These are phyloP conservation scores for Euphydryas editha DNA, from an alignment of 2,888 invertebrate genomes.

Conservation along the genomic window DNA sequence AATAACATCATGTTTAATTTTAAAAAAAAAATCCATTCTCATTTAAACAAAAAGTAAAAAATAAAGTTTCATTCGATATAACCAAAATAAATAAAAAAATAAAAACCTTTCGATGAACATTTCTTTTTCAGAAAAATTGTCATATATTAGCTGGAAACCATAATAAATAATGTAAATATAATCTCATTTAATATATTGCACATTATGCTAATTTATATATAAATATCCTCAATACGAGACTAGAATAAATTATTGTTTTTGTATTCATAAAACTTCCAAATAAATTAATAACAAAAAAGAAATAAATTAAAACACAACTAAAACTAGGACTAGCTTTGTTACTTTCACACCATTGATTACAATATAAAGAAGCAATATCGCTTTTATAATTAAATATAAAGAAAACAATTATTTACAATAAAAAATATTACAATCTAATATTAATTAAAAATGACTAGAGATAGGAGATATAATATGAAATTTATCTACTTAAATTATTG, in stretches of 20 bases:
- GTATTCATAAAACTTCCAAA: constrained; percentile 34
- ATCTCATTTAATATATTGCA: constrained; percentile 71
- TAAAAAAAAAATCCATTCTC: background rate
- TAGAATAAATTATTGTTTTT: constrained; percentile 47
- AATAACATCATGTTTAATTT: background rate
- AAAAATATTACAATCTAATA: constrained; percentile 8
- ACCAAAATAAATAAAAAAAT: background rate
- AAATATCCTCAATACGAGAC: constrained; percentile 37
- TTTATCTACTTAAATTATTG: constrained; percentile 37
- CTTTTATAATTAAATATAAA: background rate
- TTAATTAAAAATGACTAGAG: constrained; percentile 27
- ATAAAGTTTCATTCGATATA: background rate
- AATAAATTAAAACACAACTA: constrained; percentile 41
- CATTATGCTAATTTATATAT: constrained; percentile 51
- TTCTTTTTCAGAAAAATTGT: constrained; percentile 51
- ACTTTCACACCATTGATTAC: constrained; percentile 1
- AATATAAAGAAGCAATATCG: background rate
- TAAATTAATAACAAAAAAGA: constrained; percentile 49
- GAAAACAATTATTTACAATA: constrained; percentile 16
- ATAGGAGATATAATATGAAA: constrained; percentile 27
- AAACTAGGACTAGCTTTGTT: constrained; percentile 27
- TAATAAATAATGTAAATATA: constrained; percentile 55
- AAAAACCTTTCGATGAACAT: background rate
- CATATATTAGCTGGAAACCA: constrained; percentile 36
- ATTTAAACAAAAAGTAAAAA: background rate